Percentiles rank a stretch among this genome's conserved stretches.
These are phyloP conservation scores for Nyctibius bracteatus DNA, from an alignment of 2,113 vertebrate genomes.

Conservation along the genomic window DNA sequence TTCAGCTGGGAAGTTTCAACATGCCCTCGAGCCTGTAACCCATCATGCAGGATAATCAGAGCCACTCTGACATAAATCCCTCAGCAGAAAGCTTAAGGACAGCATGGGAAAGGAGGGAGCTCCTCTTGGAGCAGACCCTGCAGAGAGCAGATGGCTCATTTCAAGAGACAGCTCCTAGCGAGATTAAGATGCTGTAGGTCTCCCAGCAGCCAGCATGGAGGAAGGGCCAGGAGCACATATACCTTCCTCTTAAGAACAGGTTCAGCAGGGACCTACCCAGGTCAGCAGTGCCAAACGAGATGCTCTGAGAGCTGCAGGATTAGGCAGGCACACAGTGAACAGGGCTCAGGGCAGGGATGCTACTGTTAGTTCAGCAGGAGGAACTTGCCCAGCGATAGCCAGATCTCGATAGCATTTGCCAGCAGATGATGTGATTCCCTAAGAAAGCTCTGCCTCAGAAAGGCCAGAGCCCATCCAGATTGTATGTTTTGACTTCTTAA, in stretches of 20 bases:
- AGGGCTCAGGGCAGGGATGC: not conserved
- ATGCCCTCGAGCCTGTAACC: not conserved
- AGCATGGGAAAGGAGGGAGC: not conserved
- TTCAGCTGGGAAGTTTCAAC: not conserved
- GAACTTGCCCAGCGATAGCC: not conserved
- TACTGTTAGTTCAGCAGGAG: not conserved
- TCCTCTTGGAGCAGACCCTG: not conserved
- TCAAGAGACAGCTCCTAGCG: not conserved
- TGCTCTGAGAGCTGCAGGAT: not conserved
- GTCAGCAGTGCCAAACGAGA: not conserved
- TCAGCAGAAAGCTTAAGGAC: not conserved
- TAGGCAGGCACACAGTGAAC: not conserved
- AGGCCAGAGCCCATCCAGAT: not conserved
- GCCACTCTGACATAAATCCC: not conserved
- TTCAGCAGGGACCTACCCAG: not conserved
- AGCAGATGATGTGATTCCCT: not conserved
- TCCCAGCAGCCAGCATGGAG: not conserved
- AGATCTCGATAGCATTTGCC: not conserved
- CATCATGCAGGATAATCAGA: not conserved
- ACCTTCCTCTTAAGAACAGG: not conserved
- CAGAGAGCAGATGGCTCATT: not conserved
- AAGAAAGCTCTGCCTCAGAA: conserved; percentile 3
- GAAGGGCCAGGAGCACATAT: not conserved
- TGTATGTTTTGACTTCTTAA: not conserved
- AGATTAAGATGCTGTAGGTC: not conserved